phyloP scores from a whole-genome alignment of 2,113 vertebrate species.

The Craseonycteris thonglongyai region DNA sequence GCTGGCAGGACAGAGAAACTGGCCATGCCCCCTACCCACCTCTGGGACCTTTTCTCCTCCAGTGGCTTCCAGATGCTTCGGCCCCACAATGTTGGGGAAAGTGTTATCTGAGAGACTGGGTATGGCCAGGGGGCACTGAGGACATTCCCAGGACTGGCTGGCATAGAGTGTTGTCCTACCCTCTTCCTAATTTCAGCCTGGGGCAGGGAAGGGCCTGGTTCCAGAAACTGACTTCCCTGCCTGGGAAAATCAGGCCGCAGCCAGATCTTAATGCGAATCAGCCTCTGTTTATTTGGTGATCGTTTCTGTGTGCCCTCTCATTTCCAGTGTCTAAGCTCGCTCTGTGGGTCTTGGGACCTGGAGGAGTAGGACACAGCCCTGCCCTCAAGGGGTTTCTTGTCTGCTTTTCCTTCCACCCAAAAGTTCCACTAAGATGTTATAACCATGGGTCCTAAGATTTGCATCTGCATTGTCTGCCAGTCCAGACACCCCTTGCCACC shows the following conservation, averaged over 20 bases:
- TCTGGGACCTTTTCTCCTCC: background rate
- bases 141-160: slow-evolving; percentile 6
- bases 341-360: background rate
- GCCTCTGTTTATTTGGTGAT: background rate
- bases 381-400: background rate
- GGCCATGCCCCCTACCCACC: background rate
- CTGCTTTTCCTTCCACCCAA: background rate
- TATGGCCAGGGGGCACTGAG: background rate
- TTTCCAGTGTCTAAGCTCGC: background rate
- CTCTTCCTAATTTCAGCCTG: background rate
- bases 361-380: background rate
- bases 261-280: background rate
- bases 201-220: background rate
- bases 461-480: background rate
- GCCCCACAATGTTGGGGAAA: background rate
- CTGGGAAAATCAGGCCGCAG: background rate
- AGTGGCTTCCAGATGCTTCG: background rate
- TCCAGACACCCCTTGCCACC: background rate
- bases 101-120: background rate
- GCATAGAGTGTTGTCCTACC: background rate
- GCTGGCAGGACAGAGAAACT: background rate
- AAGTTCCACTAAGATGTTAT: background rate
- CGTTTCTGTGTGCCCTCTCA: background rate
- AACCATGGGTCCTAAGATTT: background rate
- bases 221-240: background rate